phyloP scores from a whole-genome alignment of 2,797 vertebrate species.

The Tragopan temminckii region DNA sequence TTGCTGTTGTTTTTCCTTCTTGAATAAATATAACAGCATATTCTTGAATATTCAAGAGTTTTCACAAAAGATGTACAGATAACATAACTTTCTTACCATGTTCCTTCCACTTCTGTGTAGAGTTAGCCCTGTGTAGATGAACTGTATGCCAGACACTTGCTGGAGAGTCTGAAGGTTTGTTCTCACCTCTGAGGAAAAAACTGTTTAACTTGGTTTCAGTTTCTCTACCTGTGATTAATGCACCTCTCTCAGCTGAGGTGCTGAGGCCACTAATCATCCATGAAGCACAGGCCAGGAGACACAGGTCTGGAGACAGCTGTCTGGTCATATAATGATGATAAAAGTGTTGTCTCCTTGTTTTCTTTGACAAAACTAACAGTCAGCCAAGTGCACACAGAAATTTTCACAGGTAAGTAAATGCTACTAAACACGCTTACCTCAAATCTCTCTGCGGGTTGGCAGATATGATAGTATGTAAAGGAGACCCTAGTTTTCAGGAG shows the following conservation, averaged over 20 bases:
- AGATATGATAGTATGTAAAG: background rate
- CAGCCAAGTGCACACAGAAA: background rate
- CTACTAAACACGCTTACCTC: background rate
- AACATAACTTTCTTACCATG: background rate
- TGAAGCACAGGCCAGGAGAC: background rate
- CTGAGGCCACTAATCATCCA: background rate
- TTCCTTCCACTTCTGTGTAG: background rate
- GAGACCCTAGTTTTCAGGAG: background rate
- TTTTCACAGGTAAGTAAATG: background rate
- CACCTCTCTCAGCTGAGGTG: background rate
- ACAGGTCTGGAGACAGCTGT: background rate
- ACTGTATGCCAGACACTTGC: background rate
- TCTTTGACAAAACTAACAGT: background rate
- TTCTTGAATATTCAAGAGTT: background rate
- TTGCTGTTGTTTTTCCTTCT: background rate
- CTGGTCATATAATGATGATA: slow-evolving; percentile 27
- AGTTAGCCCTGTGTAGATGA: background rate
- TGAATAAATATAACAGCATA: background rate
- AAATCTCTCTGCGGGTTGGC: background rate
- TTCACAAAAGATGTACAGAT: background rate
- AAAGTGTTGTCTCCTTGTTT: slow-evolving; percentile 7
- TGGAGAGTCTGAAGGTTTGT: background rate
- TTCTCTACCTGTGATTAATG: slow-evolving; percentile 38
- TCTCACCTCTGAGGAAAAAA: background rate
- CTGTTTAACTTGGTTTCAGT: background rate